Conservation (phyloP, 2,113 vertebrate species). For the Hyperopisus bebe region DNA sequence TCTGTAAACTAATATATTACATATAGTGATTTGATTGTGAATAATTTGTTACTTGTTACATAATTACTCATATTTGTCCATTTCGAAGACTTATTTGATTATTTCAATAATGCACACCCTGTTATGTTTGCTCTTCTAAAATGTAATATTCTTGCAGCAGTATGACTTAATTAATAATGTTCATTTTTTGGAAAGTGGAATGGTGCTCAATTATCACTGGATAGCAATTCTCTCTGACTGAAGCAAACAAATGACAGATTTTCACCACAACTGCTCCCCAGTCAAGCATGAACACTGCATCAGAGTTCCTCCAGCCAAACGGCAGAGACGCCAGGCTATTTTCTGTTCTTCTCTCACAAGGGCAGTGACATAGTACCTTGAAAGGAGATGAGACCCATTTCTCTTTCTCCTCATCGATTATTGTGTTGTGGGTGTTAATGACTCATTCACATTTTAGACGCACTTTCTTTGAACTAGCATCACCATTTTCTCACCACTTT, state of each 20-base stretch:
- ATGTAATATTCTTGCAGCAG: not conserved
- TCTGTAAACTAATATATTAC: not conserved
- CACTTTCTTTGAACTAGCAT: not conserved
- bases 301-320: slow-evolving; percentile 30
- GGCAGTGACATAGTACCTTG: not conserved
- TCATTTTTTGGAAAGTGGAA: not conserved
- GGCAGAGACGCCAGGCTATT: slow-evolving; percentile 19
- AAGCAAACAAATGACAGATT: slow-evolving; percentile 37
- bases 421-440: not conserved
- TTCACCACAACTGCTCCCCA: slow-evolving; percentile 35
- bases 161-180: not conserved
- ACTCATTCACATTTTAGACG: not conserved
- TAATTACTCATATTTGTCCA: not conserved
- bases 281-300: slow-evolving; percentile 52
- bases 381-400: not conserved
- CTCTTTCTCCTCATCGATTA: not conserved
- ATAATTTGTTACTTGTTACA: not conserved
- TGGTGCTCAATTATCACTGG: not conserved
- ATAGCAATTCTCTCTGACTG: slow-evolving; percentile 33
- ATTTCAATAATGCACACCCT: not conserved
- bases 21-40: not conserved
- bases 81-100: not conserved
- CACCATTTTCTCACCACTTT: not conserved
- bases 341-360: not conserved
- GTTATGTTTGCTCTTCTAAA: not conserved